Percentiles rank a stretch among this genome's conserved stretches.
Conservation (phyloP, 2,797 vertebrate genomes). For the Scolopax rusticola region DNA sequence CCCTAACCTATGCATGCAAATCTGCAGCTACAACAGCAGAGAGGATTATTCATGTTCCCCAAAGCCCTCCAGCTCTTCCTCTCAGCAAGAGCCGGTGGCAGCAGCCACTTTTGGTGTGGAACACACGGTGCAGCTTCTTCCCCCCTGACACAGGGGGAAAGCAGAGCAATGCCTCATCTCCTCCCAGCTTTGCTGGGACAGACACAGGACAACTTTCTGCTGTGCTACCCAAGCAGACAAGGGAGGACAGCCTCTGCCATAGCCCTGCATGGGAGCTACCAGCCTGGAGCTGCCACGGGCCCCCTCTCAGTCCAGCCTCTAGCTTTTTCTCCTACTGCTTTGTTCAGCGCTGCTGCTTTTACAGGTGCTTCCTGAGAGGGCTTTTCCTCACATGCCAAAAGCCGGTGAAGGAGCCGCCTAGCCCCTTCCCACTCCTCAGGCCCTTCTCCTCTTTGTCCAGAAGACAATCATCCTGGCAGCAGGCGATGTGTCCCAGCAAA, state of each 20-base stretch:
- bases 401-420: background rate
- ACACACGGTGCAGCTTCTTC: background rate
- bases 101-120: background rate
- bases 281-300: background rate
- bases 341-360: background rate
- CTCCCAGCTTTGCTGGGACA: background rate
- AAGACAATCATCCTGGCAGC: background rate
- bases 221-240: background rate
- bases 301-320: background rate
- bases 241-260: background rate
- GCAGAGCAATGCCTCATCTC: background rate
- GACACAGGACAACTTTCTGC: background rate
- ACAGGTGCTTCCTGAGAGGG: constrained; percentile 38
- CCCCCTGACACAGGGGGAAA: fast-evolving
- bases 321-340: background rate
- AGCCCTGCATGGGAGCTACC: background rate
- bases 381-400: background rate
- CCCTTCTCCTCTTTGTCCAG: background rate
- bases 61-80: background rate
- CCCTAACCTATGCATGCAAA: background rate
- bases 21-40: background rate
- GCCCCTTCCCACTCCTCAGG: background rate
- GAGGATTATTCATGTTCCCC: background rate
- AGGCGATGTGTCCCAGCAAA: fast-evolving
- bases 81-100: background rate